Percentiles rank a stretch among this genome's conserved stretches.
phyloP scores from a whole-genome alignment of 2,113 vertebrate species.

The Abramis brama region DNA sequence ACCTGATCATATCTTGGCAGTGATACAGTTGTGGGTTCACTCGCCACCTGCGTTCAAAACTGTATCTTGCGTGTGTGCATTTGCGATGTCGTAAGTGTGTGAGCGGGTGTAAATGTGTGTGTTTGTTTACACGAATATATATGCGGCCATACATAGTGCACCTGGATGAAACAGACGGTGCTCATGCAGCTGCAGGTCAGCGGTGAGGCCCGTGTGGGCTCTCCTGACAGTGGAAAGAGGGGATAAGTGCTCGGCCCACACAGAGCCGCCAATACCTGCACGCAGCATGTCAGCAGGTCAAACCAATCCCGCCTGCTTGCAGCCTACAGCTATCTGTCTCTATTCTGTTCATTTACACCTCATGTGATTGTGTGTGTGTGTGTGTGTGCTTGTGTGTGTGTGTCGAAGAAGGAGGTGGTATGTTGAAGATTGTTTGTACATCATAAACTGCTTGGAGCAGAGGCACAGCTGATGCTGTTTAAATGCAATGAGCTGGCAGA shows the following conservation, averaged over 20 bases:
- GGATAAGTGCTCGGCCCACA: slow-evolving; percentile 51
- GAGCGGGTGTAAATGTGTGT: background rate
- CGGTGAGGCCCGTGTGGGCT: slow-evolving; percentile 40
- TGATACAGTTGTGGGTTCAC: slow-evolving; percentile 45
- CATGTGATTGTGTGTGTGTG: background rate
- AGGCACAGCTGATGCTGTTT: slow-evolving; percentile 37
- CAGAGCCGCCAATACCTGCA: slow-evolving; percentile 44
- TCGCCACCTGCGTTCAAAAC: slow-evolving; percentile 49
- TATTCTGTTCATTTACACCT: slow-evolving; percentile 53
- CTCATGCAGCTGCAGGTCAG: slow-evolving; percentile 45
- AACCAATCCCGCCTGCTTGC: slow-evolving; percentile 48
- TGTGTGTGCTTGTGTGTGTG: background rate
- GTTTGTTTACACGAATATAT: slow-evolving; percentile 25
- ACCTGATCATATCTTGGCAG: slow-evolving; percentile 57
- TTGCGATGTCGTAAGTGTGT: background rate
- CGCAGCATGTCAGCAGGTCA: slow-evolving; percentile 50
- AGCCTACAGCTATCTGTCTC: slow-evolving; percentile 51
- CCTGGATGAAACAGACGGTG: slow-evolving; percentile 25
- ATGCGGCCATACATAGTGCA: slow-evolving; percentile 24
- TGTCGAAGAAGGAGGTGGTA: slow-evolving; percentile 1
- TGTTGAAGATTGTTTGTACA: slow-evolving; percentile 45
- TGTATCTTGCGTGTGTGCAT: slow-evolving; percentile 24
- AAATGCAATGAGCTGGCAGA: slow-evolving; percentile 21
- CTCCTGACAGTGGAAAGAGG: slow-evolving; percentile 42
- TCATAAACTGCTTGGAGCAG: slow-evolving; percentile 14